phyloP scores from a whole-genome alignment of 2,113 vertebrate genomes.

The Hyperopisus bebe region DNA sequence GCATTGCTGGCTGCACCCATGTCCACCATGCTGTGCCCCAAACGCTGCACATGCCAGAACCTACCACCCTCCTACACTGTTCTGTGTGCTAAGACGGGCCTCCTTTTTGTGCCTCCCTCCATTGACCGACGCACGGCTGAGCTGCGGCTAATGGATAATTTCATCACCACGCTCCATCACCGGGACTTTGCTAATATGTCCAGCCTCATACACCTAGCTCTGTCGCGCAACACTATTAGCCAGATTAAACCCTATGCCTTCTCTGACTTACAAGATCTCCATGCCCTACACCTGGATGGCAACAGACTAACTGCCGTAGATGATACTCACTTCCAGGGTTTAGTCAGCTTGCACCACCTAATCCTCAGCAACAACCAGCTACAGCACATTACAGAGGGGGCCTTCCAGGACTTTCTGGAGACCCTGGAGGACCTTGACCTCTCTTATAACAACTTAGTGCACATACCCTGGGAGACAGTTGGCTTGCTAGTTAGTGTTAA shows the following conservation, averaged over 20 bases:
- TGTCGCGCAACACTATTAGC: slow-evolving; percentile 74
- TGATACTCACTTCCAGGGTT: slow-evolving; percentile 67
- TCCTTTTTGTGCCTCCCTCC: slow-evolving; percentile 70
- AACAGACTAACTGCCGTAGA: slow-evolving; percentile 67
- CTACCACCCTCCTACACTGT: slow-evolving; percentile 72
- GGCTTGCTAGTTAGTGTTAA: slow-evolving; percentile 64
- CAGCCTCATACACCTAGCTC: slow-evolving; percentile 71
- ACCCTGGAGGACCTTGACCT: slow-evolving; percentile 72
- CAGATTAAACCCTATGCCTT: slow-evolving; percentile 67
- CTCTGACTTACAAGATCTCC: slow-evolving; percentile 67
- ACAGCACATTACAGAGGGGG: slow-evolving; percentile 62
- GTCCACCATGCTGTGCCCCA: slow-evolving; percentile 65
- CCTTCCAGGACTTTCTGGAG: slow-evolving; percentile 72
- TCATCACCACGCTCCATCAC: slow-evolving; percentile 70
- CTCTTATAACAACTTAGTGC: slow-evolving; percentile 70
- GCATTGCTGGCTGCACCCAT: slow-evolving; percentile 36
- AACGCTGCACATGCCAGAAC: slow-evolving; percentile 74
- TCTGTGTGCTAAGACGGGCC: slow-evolving; percentile 71
- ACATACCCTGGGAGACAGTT: slow-evolving; percentile 70
- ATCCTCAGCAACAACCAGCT: slow-evolving; percentile 76
- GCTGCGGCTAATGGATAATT: slow-evolving; percentile 74
- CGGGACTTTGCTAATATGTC: slow-evolving; percentile 76
- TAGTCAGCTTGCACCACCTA: slow-evolving; percentile 69
- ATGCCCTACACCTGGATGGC: slow-evolving; percentile 69
- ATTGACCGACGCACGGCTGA: slow-evolving; percentile 72